Evolutionary conservation across 2,888 invertebrate genomes (phyloP).

Genomic region (Rapana venosa): DNA sequence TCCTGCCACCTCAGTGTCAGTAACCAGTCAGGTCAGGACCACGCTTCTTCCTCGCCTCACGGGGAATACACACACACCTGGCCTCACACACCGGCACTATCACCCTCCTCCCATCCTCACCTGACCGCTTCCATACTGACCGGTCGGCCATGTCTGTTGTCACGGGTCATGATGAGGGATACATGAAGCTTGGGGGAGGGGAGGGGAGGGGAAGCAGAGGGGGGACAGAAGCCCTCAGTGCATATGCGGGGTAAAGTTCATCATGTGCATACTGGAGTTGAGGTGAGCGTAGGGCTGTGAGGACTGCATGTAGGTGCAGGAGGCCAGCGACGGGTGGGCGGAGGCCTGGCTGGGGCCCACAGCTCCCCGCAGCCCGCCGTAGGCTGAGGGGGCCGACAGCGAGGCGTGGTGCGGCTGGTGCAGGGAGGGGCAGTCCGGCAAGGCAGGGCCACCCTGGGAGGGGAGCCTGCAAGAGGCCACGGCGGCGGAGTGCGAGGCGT

Average conservation of each 20-base stretch:
- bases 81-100: too few relatives aligned
- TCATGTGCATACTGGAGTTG: slow-evolving; percentile 73
- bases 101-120: too few relatives aligned
- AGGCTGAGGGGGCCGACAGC: slow-evolving; percentile 38
- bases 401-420: slow-evolving; percentile 32
- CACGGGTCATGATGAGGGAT: too few relatives aligned
- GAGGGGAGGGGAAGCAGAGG: background rate
- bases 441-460: slow-evolving; percentile 36
- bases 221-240: slow-evolving; percentile 54
- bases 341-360: slow-evolving; percentile 59
- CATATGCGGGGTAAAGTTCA: slow-evolving; percentile 74
- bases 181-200: background rate
- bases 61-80: too few relatives aligned
- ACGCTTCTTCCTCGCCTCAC: too few relatives aligned
- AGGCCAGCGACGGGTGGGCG: slow-evolving; percentile 65
- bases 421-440: slow-evolving; percentile 31
- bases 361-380: slow-evolving; percentile 60
- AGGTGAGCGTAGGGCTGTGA: slow-evolving; percentile 71
- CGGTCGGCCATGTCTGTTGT: too few relatives aligned
- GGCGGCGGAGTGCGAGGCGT: slow-evolving; percentile 62
- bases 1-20: too few relatives aligned
- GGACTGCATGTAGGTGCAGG: slow-evolving; percentile 75
- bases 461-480: slow-evolving; percentile 36
- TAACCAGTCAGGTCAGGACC: too few relatives aligned
- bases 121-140: too few relatives aligned